phyloP scores from a whole-genome alignment of 2,113 vertebrate species.

The Scalopus aquaticus region DNA sequence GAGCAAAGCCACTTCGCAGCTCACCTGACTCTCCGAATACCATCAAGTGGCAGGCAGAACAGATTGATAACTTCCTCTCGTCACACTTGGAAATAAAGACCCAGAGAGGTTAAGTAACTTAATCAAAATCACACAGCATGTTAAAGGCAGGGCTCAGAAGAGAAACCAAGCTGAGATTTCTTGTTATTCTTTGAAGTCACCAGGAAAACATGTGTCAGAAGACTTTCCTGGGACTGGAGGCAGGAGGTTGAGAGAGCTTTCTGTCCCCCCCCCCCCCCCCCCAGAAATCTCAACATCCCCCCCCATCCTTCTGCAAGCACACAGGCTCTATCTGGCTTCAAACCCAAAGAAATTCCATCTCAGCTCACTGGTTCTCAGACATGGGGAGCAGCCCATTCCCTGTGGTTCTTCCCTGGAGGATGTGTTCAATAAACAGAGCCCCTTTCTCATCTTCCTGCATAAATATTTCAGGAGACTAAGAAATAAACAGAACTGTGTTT shows the following conservation, averaged over 20 bases:
- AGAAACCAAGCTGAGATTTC: conserved; percentile 34
- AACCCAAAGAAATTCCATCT: conserved; percentile 35
- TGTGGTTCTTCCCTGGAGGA: conserved; percentile 52
- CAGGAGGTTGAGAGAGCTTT: neutral
- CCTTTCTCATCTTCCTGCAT: conserved; percentile 62
- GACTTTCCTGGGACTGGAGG: neutral
- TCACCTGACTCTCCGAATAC: neutral
- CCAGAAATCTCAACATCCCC: neutral
- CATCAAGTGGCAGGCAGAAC: neutral
- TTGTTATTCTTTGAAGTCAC: neutral
- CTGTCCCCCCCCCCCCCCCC: neutral
- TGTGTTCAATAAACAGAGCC: conserved; percentile 59
- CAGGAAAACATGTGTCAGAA: neutral
- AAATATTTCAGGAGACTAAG: conserved; percentile 64
- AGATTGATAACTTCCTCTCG: neutral
- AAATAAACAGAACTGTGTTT: conserved; percentile 56
- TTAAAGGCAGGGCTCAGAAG: neutral
- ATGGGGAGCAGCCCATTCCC: conserved; percentile 1
- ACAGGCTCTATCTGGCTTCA: conserved; percentile 19
- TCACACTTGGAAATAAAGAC: neutral
- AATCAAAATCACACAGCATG: neutral
- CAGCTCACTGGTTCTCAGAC: neutral
- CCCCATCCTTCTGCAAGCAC: neutral
- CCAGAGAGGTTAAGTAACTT: conserved; percentile 41
- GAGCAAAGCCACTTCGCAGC: neutral